Conservation (phyloP, 2,113 vertebrate species). For the Hyperopisus bebe region DNA sequence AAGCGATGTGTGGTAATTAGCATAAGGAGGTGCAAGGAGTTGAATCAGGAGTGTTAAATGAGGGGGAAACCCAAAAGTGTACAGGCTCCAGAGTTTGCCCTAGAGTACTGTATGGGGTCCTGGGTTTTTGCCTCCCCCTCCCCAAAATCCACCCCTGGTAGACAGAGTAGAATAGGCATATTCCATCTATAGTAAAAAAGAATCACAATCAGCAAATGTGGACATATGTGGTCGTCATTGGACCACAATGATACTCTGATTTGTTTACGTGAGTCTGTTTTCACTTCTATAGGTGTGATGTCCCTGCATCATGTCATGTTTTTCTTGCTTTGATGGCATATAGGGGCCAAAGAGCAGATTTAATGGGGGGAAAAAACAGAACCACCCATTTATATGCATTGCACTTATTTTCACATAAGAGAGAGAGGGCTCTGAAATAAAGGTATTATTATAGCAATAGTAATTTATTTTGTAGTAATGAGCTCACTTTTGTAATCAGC, state of each 20-base stretch:
- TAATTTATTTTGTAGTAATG: slow-evolving; percentile 35
- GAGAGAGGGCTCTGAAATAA: slow-evolving; percentile 24
- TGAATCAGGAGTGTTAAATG: no score
- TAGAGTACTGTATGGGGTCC: no score
- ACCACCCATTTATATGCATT: slow-evolving; percentile 20
- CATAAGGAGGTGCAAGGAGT: no score
- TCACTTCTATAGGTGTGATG: background rate
- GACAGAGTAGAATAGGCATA: background rate
- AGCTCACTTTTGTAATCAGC: slow-evolving; percentile 32
- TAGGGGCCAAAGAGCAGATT: background rate
- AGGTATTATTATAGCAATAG: slow-evolving; percentile 36
- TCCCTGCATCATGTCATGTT: background rate
- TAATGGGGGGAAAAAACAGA: background rate
- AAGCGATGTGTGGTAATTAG: no score
- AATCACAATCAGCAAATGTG: background rate
- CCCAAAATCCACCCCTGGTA: background rate
- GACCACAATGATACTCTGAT: background rate
- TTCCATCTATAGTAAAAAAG: background rate
- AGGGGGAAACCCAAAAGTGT: background rate
- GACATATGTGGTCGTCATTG: background rate
- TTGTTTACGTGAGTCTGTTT: background rate
- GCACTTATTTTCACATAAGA: slow-evolving; percentile 18
- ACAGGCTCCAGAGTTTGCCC: no score
- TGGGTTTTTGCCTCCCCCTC: background rate
- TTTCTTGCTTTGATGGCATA: background rate